Evolutionary conservation across 2,113 vertebrate genomes (phyloP), one percentile per base, ranked within the genome.

Genomic region (Jacana jacana): DNA sequence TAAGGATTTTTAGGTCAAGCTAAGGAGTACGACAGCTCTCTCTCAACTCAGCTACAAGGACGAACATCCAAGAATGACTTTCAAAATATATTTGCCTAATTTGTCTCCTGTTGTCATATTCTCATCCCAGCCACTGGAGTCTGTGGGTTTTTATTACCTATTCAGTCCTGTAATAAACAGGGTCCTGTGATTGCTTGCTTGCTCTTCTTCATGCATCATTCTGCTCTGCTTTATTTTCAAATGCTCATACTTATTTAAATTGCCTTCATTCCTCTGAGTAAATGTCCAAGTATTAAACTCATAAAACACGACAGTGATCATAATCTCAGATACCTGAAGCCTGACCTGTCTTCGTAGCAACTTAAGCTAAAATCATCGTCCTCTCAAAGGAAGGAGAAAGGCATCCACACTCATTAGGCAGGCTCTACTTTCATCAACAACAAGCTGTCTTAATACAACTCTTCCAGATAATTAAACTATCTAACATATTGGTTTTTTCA

Each of bases 251-350:
- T 92, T 82, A 88, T 77, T 91, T 89, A 69, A 91, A 76, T 60
- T 86, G 35, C 7, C 57, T 68, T 68, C 81, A 87, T 55, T 84
- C 39, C 60, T 86, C 79, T 68, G 69, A 84, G n/a, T 66, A 86
- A 91, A 46, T 22, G 54, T 52, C 48, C 61, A 92, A 68, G 30
- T 71, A 93, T 64, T 95, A 81, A 90, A 79, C 48, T 65, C 61
- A 64, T 92, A 95, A 92, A 95, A 92, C 27, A 60, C 0, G 0
- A 37, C 37, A 86, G 46, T 15, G 86, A 91, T 94, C 4, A 1
- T 65, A 84, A 92, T 84, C 91, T 83, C 48, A 78, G 60, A 89
- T 86, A 95, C 35, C 65, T 81, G 57, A 88, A 95, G 55, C n/a
- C 12, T 86, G 72, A 88, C 72, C 77, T 84, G 91, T 55, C 44